Evolutionary conservation across 2,888 invertebrate genomes (phyloP).

Genomic region (Ptycholaimellus sp.): DNA sequence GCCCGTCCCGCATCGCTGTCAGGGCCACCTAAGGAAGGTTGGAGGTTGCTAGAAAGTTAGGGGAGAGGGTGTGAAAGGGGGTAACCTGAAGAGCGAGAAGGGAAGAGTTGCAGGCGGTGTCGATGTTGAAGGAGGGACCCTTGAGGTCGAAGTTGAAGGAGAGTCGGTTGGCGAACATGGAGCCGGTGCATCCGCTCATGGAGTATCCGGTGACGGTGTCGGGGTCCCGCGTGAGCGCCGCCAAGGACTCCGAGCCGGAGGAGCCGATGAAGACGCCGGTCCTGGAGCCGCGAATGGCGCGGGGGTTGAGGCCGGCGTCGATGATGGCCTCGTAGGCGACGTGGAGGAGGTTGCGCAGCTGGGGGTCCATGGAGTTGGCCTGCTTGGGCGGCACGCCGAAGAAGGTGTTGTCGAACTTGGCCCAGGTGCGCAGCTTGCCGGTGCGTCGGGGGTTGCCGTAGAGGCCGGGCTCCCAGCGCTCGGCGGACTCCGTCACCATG

Average conservation of each 20-base stretch:
- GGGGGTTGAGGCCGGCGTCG: constrained; percentile 64
- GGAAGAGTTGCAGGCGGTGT: constrained; percentile 90
- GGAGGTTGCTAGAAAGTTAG: background rate
- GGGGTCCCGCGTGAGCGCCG: constrained; percentile 54
- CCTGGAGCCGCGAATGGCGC: constrained; percentile 53
- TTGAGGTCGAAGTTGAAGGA: constrained; percentile 70
- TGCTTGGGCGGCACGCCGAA: constrained; percentile 16
- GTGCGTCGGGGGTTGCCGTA: constrained; percentile 30
- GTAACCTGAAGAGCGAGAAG: constrained; percentile 42
- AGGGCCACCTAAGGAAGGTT: background rate
- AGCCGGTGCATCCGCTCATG: constrained; percentile 67
- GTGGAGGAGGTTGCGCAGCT: constrained; percentile 65
- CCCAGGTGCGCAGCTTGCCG: constrained; percentile 28
- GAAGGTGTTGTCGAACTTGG: constrained; percentile 20
- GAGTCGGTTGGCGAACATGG: constrained; percentile 69
- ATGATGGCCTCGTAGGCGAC: constrained; percentile 71
- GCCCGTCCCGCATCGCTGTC: constrained; percentile 34
- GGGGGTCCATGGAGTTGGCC: constrained; percentile 58
- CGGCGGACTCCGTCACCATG: constrained; percentile 67
- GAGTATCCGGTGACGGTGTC: constrained; percentile 45
- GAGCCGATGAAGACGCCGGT: constrained; percentile 88
- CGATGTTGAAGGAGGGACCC: constrained; percentile 74
- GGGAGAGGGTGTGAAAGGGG: constrained; percentile 42
- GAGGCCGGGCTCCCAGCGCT: constrained; percentile 53
- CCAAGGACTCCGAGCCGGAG: constrained; percentile 62